Evolutionary conservation across 1,140 invertebrate genomes (phyloP).

Genomic region (Papilio xuthus): DNA sequence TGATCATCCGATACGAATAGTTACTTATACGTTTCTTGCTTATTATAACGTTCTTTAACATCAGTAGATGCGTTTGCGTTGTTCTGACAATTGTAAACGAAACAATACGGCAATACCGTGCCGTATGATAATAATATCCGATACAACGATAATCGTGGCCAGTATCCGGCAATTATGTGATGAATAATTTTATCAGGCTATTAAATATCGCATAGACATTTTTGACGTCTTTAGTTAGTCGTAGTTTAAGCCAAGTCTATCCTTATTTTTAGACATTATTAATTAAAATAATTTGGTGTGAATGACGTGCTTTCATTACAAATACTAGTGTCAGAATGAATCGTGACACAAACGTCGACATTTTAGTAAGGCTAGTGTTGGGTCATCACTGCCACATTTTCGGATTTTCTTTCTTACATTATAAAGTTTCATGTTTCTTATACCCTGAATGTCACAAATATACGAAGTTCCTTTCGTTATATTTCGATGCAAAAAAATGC

Average conservation of each 20-base stretch:
- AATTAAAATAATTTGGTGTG: no score
- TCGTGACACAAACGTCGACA: no score
- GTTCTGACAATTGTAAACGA: neutral
- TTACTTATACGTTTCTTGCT: neutral
- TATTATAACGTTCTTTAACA: neutral
- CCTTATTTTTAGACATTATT: neutral
- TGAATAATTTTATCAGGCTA: neutral
- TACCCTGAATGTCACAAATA: neutral
- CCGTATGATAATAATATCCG: conserved; percentile 1
- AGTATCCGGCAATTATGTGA: neutral
- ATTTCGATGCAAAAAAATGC: neutral
- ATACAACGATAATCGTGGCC: neutral
- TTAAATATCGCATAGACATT: no score
- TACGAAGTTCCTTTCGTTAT: neutral
- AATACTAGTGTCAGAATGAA: no score
- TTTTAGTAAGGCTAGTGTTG: no score
- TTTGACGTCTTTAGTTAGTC: no score
- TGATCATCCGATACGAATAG: neutral
- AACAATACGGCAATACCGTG: neutral
- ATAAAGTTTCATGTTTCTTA: neutral
- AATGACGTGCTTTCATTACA: no score
- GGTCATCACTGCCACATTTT: no score
- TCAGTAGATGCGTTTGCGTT: neutral
- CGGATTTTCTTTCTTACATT: no score
- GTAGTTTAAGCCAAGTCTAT: neutral